Evolutionary conservation across 2,888 invertebrate genomes (phyloP).

Genomic region (Eupithecia vulgata): DNA sequence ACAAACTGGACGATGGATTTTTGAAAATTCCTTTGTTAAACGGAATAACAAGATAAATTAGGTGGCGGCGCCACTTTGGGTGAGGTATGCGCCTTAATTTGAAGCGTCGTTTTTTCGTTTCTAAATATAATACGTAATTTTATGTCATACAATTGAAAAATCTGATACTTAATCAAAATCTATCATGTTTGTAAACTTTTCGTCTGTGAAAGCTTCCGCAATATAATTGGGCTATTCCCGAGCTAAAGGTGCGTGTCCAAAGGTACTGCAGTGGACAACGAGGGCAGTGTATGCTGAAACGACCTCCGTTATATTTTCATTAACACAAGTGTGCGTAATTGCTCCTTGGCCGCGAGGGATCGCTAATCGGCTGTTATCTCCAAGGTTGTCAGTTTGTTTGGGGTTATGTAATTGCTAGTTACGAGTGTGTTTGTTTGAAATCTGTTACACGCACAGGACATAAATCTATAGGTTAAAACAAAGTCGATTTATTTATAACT

Average conservation of each 20-base stretch:
- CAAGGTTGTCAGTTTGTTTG: constrained; percentile 17
- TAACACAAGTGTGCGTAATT: constrained; percentile 45
- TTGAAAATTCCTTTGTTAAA: too few relatives aligned
- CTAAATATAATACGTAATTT: not conserved
- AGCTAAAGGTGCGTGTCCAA: constrained; percentile 51
- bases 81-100: too few relatives aligned
- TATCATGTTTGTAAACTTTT: not conserved
- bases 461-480: too few relatives aligned
- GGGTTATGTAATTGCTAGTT: not conserved
- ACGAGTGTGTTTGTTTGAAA: not conserved
- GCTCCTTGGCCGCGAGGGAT: constrained; percentile 23
- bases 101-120: not conserved
- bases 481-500: too few relatives aligned
- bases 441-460: not conserved
- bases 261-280: constrained; percentile 48
- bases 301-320: constrained; percentile 51
- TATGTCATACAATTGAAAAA: too few relatives aligned
- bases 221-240: not conserved
- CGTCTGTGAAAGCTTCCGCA: not conserved
- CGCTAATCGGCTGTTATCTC: constrained; percentile 20
- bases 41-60: too few relatives aligned
- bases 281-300: constrained; percentile 45
- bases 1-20: too few relatives aligned
- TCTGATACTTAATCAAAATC: too few relatives aligned
- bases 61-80: too few relatives aligned